Evolutionary conservation across 2,888 invertebrate species (phyloP), one percentile per base, ranked within the genome.

Genomic region (Megastigmus dorsalis): DNA sequence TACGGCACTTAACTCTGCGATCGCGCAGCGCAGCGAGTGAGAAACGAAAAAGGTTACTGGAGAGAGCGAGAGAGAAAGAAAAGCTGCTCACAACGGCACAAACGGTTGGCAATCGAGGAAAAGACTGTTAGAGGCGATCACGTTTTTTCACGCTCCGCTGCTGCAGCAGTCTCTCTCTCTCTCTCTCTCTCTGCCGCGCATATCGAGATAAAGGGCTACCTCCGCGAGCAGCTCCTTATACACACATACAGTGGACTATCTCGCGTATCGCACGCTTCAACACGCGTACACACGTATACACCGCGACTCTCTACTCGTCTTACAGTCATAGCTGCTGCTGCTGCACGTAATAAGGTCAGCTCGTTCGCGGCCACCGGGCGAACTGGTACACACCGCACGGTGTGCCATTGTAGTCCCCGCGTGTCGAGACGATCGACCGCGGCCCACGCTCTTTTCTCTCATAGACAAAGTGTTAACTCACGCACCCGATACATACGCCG

Each of bases 81-180:
- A 30, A 26, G 33, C 54, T 18, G 30, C n/a, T 23, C n/a, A 10
- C 52, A 45, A 15, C 54, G 18, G 30, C n/a, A 26, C n/a, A 10
- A 65, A 45, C 15, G 48, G 50, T 38, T 69, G 30, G 38, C 57
- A 69, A 68, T 68, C 59, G 68, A 50, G 68, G 57, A 69, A 69
- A 59, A 69, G 59, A 41, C 57, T 41, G 59, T 59, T 69, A 41
- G 26, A 68, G 54, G 52, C 72, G 66, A 75, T 75, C 75, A 70
- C 69, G 77, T 75, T 82, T 84, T 82, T 84, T 84, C 82, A 83
- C 81, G 83, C 83, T 81, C 65, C 72, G 80, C 78, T 79, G 81
- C 68, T 36, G 28, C 28, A 5, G n/a, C n/a, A n/a, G n/a, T n/a
- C n/a, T n/a, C n/a, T n/a, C 48, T 20, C 9, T 15, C 5, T 72